Evolutionary conservation across 2,113 vertebrate genomes (phyloP).

Genomic region (Corythaixoides concolor): DNA sequence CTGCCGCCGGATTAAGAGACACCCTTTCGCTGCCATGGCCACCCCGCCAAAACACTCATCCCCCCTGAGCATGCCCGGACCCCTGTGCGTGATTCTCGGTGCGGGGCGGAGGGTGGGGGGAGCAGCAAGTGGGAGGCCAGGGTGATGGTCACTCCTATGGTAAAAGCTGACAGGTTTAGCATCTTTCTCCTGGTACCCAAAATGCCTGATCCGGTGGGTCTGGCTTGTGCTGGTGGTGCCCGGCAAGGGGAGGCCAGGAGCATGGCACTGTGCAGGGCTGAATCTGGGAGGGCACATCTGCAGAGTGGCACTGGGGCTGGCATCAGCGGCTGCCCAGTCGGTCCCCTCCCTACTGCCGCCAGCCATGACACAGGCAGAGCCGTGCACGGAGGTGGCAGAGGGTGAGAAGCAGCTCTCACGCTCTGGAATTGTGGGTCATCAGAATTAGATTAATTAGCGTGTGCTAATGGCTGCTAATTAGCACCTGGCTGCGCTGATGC

Average conservation of each 20-base stretch:
- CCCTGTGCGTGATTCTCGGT: fast-evolving
- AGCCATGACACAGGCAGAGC: not conserved
- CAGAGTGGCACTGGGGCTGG: not conserved
- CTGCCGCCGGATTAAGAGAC: constrained; percentile 39
- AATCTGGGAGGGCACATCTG: not conserved
- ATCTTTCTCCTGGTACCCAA: not conserved
- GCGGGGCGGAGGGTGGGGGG: not conserved
- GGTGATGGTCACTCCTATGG: not conserved
- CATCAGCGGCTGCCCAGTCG: fast-evolving
- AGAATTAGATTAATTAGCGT: constrained; percentile 46
- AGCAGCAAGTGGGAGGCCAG: not conserved
- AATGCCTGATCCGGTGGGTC: not conserved
- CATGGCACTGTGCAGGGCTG: not conserved
- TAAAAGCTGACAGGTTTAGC: not conserved
- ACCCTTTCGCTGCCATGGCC: constrained; percentile 28
- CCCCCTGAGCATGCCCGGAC: fast-evolving
- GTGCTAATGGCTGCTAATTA: constrained; percentile 51
- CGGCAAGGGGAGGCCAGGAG: not conserved
- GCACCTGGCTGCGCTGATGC: not conserved
- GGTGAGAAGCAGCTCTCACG: constrained; percentile 55
- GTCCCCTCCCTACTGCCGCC: not conserved
- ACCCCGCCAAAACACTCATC: fast-evolving
- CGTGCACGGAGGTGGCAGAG: not conserved
- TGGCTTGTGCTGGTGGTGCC: not conserved
- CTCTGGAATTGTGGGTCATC: constrained; percentile 39